Evolutionary conservation across 2,113 vertebrate genomes (phyloP), one percentile per base, ranked within the genome.

Genomic region (Puma concolor): DNA sequence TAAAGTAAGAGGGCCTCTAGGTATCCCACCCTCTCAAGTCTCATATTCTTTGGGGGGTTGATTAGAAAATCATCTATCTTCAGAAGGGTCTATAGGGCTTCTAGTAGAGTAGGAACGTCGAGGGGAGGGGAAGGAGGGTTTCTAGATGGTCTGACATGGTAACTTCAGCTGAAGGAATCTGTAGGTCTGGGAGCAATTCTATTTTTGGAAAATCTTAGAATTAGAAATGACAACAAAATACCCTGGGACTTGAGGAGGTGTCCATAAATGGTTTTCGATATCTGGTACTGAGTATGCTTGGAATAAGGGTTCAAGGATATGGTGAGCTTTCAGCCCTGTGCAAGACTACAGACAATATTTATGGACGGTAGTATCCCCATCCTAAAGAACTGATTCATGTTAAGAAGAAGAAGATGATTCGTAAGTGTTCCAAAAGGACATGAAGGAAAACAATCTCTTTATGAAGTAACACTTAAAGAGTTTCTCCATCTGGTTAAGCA

Each of bases 131-230:
- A 12, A 16, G 29, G 14, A 38, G 7, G 23, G 33, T 85, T 82
- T 93, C 60, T 71, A 54, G 93, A 52, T 85, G 27, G 71, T 27
- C n/a, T 74, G 15, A 15, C 16, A 1, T 1, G 1, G 14, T 63
- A 27, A 82, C 74, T 54, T 79, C 60, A 83, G 33, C 44, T 77
- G 29, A 64, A 64, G 36, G 81, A 91, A 91, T 57, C 57, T 54
- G 19, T 54, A 9, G 21, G n/a, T 93, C n/a, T 31, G 11, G 36
- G 14, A 25, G 48, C 5, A 27, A 69, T 85, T 79, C 60, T 89
- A 23, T 69, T 97, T 93, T 93, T 36, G 9, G 50, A 96, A 96
- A 95, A 93, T 54, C 36, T 84, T 94, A 84, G 57, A 76, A 66
- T 85, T 77, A 71, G 69, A 96, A 92, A 84, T 80, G 69, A 72